Base-by-base conservation (phyloP, 1,140 invertebrate species). In the Tetraneura akinire region DNA sequence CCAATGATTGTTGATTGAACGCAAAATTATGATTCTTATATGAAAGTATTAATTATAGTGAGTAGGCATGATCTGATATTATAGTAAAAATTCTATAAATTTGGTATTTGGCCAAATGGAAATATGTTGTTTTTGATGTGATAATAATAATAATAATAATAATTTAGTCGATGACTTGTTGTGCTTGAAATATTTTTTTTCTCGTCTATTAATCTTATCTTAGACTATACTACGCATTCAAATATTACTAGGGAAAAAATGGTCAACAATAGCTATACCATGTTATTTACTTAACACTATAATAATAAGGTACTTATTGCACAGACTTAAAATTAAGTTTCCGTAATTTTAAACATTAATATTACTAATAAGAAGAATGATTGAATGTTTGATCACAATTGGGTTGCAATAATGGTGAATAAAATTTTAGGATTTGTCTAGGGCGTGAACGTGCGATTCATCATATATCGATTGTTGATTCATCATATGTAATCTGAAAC, bases 371-470 rank as follows among this genome's bases (percentile, higher is more conserved):
- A 78, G 74, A 78, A 78, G 51, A 78, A 78, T 78, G 74, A 78
- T 78, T 78, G 74, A 78, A 78, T 78, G 53, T 78, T 78, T 78
- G 55, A 78, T 78, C 74, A 78, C 74, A 78, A 78, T 78, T 45
- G 62, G 74, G 74, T 78, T 78, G 74, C 74, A 78, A 78, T 60
- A 23, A 71, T 78, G 74, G 74, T 78, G 74, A 78, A 62, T 57
- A 51, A 76, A 78, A 32, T n/a, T n/a, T n/a, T 60, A 60, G 37
- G 74, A 78, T 78, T 78, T 62, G 74, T 78, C 74, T 78, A 62
- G 53, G 53, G 74, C 74, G 42, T 60, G 51, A 60, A 62, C 26
- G 32, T 45, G 37, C 21, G 8, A 62, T 78, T n/a, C n/a, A n/a
- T n/a, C n/a, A n/a, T n/a, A n/a, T n/a, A n/a, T n/a, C n/a, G 26